A percentile compares a stretch with the other conserved stretches of the same genome.
Conservation (phyloP, 2,797 vertebrate genomes). For the Hafferia zeledoni region DNA sequence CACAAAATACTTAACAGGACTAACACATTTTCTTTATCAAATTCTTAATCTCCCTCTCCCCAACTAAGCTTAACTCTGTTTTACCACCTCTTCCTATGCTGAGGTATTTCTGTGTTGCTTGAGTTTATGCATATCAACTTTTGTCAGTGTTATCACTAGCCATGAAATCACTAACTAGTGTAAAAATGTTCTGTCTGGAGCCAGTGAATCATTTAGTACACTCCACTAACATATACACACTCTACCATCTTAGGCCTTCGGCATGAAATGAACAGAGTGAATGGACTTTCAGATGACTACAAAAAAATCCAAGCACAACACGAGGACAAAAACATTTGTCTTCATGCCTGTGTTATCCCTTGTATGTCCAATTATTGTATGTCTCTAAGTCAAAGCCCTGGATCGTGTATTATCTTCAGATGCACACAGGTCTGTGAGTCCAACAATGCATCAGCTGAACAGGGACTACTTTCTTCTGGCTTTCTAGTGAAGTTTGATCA, state of each 20-base stretch:
- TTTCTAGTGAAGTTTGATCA: not conserved
- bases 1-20: not conserved
- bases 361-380: fast-evolving
- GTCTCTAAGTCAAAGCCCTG: not conserved
- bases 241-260: not conserved
- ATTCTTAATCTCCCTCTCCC: not conserved
- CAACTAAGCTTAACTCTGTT: not conserved
- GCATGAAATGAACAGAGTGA: not conserved
- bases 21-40: not conserved
- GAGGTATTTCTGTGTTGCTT: not conserved
- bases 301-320: not conserved
- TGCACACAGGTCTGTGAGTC: not conserved
- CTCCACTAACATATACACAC: not conserved
- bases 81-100: not conserved
- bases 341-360: not conserved
- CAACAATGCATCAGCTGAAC: not conserved
- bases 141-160: not conserved
- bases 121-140: not conserved
- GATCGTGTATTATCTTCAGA: fast-evolving
- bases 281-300: not conserved
- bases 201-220: not conserved
- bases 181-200: not conserved
- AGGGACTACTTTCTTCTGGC: not conserved
- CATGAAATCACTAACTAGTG: not conserved
- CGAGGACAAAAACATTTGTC: fast-evolving